Evolutionary conservation across 53 echinoderm and acorn worm genomes (phyloP), one percentile per base, ranked within the genome.

Genomic region (Apostichopus leukothele): DNA sequence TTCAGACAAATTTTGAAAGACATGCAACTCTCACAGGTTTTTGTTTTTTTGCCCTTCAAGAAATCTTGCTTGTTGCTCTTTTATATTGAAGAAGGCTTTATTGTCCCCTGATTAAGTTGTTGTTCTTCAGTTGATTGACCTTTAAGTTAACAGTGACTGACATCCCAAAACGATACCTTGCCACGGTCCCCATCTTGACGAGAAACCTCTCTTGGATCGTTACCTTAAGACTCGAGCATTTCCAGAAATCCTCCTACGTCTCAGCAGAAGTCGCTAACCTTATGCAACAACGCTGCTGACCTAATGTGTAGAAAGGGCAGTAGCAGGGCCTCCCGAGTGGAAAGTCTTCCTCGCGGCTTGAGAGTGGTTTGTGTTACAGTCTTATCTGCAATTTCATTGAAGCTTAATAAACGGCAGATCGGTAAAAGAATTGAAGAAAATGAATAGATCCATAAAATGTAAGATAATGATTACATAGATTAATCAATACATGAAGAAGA

Each of bases 301-400:
- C 39, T 39, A 39, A 39, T 39, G 39, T 39, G 39, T 39, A 39
- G 71, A 71, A 71, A 71, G 20, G 20, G 71, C 18, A 57, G 57
- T 52, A 79, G 14, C 53, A 20, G 55, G 81, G 81, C 14, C 54
- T 16, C 81, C 19, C 20, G 6, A n/a, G 53, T 53, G 6, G 39
- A 81, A 81, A 81, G 18, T 54, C 22, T 81, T 54, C 55, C 81
- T 81, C 53, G 55, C 23, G 81, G 81, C 55, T 59, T 54, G 55
- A 81, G 59, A 81, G 57, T 54, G 81, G 54, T 81, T 54, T 71
- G 16, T n/a, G 20, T 18, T 71, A 71, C 71, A 71, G 71, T 19
- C 71, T 21, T 14, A 13, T 19, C 16, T 19, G 14, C 71, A 14
- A 71, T 71, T 71, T 7, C 57, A 10, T 57, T 57, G 10, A 10